These are phyloP conservation scores for Chouioia cunea DNA, from an alignment of 2,888 invertebrate species.

Conservation along the genomic window DNA sequence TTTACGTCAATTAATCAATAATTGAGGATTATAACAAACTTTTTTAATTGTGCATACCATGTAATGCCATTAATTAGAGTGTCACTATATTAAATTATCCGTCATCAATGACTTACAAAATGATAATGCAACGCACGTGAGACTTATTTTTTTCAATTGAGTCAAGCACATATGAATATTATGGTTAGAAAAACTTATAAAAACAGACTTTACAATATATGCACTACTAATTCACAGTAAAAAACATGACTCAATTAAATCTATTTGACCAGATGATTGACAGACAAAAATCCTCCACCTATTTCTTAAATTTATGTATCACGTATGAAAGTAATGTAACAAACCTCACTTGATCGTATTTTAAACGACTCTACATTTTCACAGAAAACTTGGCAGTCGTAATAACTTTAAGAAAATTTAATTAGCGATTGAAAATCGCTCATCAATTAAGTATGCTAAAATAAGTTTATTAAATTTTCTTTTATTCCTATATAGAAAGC, in stretches of 20 bases:
- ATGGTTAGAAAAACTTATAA: conserved; percentile 12
- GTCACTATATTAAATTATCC: too few relatives aligned
- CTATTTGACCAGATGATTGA: conserved; percentile 22
- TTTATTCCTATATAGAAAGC: conserved; percentile 18
- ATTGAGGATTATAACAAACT: too few relatives aligned
- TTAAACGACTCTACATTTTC: conserved; percentile 37
- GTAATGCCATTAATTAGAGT: too few relatives aligned
- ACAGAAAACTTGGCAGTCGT: conserved; percentile 43
- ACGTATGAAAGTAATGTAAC: conserved; percentile 40
- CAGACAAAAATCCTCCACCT: conserved; percentile 41
- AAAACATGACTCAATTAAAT: conserved; percentile 8
- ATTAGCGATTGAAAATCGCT: conserved; percentile 21
- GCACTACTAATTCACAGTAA: background rate
- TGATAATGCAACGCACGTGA: conserved; percentile 51
- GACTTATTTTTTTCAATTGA: conserved; percentile 28
- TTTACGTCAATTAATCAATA: too few relatives aligned
- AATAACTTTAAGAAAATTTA: conserved; percentile 32
- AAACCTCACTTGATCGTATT: conserved; percentile 33
- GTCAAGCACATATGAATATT: background rate
- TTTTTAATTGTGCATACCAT: too few relatives aligned
- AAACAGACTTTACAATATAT: conserved; percentile 15
- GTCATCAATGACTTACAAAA: too few relatives aligned
- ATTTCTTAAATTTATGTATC: conserved; percentile 41
- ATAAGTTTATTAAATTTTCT: conserved; percentile 45
- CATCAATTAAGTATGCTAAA: conserved; percentile 32